phyloP scores from a whole-genome alignment of 1,140 invertebrate genomes.

The Agrypnia vestita region DNA sequence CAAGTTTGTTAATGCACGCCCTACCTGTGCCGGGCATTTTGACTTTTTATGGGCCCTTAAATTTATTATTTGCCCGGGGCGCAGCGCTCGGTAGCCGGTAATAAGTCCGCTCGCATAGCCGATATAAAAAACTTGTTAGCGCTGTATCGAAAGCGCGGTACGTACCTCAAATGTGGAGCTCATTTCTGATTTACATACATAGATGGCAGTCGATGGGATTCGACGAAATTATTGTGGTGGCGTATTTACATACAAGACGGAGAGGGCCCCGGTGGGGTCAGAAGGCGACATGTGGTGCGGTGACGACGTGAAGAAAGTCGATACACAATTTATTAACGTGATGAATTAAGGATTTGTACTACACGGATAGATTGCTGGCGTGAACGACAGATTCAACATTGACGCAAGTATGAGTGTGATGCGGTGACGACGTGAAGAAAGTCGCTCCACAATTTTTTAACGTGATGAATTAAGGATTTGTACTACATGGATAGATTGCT shows the following conservation, averaged over 20 bases:
- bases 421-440: too few relatives aligned
- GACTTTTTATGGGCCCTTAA: constrained; percentile 60
- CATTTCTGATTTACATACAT: constrained; percentile 49
- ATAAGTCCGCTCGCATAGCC: constrained; percentile 10
- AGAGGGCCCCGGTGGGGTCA: neutral
- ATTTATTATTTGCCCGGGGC: constrained; percentile 58
- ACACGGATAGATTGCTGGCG: too few relatives aligned
- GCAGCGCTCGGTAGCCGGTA: constrained; percentile 53
- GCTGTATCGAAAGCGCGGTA: constrained; percentile 29
- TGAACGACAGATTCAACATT: too few relatives aligned
- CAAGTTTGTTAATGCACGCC: constrained; percentile 58
- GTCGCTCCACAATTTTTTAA: neutral
- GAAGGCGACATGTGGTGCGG: neutral
- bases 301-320: neutral
- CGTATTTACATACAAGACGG: constrained; percentile 39
- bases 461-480: neutral
- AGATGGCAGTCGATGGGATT: constrained; percentile 42
- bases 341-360: too few relatives aligned
- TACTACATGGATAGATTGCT: too few relatives aligned
- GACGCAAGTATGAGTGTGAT: too few relatives aligned
- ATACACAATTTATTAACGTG: too few relatives aligned
- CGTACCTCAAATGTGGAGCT: constrained; percentile 22
- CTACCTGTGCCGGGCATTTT: constrained; percentile 55
- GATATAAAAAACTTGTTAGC: constrained; percentile 50
- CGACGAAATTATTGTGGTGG: constrained; percentile 25